Evolutionary conservation across 2,888 invertebrate species (phyloP), one percentile per base, ranked within the genome.

Genomic region (Cheilosia urbana): DNA sequence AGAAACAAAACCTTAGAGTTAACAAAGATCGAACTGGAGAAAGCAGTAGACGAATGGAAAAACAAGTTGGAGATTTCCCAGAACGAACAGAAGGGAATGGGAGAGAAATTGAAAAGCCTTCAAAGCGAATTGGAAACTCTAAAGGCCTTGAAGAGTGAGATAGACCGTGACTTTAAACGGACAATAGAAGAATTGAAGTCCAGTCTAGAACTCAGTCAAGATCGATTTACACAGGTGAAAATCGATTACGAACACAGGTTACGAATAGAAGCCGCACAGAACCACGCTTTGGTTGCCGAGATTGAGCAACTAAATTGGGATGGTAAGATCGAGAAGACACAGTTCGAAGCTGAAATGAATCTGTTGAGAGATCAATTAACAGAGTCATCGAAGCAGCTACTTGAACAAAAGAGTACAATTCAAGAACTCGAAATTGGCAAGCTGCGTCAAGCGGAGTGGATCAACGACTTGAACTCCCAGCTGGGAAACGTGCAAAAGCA

Each of bases 21-120:
- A 0, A 27, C 21, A 5, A 73, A 73, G 15, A n/a, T 9, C 21
- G 34, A 4, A 6, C 63, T 83, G 30, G 65, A 75, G 42, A 75
- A 49, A 27, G 15, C 17, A 21, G 6, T 79, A 2, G 5, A 2
- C 9, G 66, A 81, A 42, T 47, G 53, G 13, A 69, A 81, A 13
- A 69, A 19, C 5, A 73, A 79, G 9, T 49, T 76, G 17, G 60
- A 82, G 27, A 58, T n/a, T 3, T 40, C 65, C 11, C 9, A 60
- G 0, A 75, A 75, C 11, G 62, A 79, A 30, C 75, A 45, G 15
- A 11, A n/a, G 6, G 53, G 55, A 19, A 24, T 63, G 78, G 7
- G 57, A 87, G 42, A 71, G n/a, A 17, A 55, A 58, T 19, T 58
- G 78, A 17, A 53, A 85, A 53, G 51, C 57, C 19, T 66, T 66